phyloP scores from a whole-genome alignment of 1,140 invertebrate species.

The Drosophila nannoptera region DNA sequence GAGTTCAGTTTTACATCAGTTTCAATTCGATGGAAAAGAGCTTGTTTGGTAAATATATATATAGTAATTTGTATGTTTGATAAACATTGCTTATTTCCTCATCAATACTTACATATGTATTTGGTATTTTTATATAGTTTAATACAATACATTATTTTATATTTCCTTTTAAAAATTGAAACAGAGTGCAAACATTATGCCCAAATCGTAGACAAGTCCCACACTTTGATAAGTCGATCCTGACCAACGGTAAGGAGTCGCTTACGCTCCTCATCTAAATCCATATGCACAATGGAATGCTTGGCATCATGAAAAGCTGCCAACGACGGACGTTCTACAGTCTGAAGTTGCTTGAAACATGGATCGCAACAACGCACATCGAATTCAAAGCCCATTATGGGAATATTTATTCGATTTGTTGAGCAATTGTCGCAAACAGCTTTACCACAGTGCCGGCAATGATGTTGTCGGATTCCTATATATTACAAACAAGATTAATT shows the following conservation, averaged over 20 bases:
- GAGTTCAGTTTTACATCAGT: constrained; percentile 43
- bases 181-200: constrained; percentile 46
- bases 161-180: constrained; percentile 22
- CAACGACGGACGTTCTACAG: constrained; percentile 91
- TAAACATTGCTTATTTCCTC: constrained; percentile 35
- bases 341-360: constrained; percentile 90
- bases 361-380: constrained; percentile 96
- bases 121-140: constrained; percentile 40
- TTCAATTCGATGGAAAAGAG: constrained; percentile 33
- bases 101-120: constrained; percentile 44
- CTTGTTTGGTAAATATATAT: constrained; percentile 26
- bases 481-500: not conserved
- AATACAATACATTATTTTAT: constrained; percentile 34
- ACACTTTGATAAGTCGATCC: constrained; percentile 96
- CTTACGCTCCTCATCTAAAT: constrained; percentile 91
- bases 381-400: constrained; percentile 98
- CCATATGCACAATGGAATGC: constrained; percentile 93
- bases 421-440: constrained; percentile 96
- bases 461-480: constrained; percentile 88
- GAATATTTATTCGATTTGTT: constrained; percentile 91
- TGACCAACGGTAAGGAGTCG: constrained; percentile 95
- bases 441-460: constrained; percentile 94
- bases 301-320: constrained; percentile 97
- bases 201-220: constrained; percentile 80
- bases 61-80: constrained; percentile 20